Evolutionary conservation across 2,888 invertebrate genomes (phyloP).

Genomic region (Hirtodrosophila alboralis): DNA sequence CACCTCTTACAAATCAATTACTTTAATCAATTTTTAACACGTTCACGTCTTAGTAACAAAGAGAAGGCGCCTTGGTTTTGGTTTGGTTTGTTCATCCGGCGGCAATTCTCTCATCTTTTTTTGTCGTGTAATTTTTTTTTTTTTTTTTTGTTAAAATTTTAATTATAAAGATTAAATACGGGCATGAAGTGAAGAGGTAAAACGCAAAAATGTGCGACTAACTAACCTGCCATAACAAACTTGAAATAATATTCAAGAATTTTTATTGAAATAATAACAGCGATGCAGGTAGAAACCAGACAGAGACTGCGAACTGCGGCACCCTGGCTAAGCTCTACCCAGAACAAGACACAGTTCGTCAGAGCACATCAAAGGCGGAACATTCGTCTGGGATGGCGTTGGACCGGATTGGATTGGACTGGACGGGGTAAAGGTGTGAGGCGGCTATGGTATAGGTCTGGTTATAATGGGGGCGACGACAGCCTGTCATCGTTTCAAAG

Average conservation of each 20-base stretch:
- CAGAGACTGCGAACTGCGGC: slow-evolving; percentile 7
- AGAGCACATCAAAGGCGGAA: slow-evolving; percentile 73
- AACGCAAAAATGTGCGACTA: slow-evolving; percentile 42
- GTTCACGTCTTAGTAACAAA: slow-evolving; percentile 58
- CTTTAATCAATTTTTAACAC: slow-evolving; percentile 77
- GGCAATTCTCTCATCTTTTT: slow-evolving; percentile 16
- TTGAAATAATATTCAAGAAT: slow-evolving; percentile 77
- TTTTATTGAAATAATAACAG: slow-evolving; percentile 76
- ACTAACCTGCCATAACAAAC: slow-evolving; percentile 75
- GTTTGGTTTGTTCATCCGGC: slow-evolving; percentile 26
- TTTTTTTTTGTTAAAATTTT: slow-evolving; percentile 64
- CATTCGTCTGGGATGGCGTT: slow-evolving; percentile 42
- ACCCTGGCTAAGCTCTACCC: slow-evolving; percentile 27
- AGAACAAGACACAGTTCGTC: slow-evolving; percentile 58
- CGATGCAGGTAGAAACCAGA: slow-evolving; percentile 45
- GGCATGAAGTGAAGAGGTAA: slow-evolving; percentile 27
- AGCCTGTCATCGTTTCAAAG: slow-evolving; percentile 63
- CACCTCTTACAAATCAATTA: slow-evolving; percentile 66
- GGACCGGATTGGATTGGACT: slow-evolving; percentile 16
- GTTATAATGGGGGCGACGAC: slow-evolving; percentile 62
- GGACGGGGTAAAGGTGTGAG: slow-evolving; percentile 4
- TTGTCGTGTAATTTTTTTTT: slow-evolving; percentile 14
- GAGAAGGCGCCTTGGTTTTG: slow-evolving; percentile 42
- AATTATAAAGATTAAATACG: slow-evolving; percentile 75
- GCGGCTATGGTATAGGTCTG: slow-evolving; percentile 8